Evolutionary conservation across 2,797 vertebrate species (phyloP), one percentile per base, ranked within the genome.

Genomic region (Phrynocephalus vlangalii): DNA sequence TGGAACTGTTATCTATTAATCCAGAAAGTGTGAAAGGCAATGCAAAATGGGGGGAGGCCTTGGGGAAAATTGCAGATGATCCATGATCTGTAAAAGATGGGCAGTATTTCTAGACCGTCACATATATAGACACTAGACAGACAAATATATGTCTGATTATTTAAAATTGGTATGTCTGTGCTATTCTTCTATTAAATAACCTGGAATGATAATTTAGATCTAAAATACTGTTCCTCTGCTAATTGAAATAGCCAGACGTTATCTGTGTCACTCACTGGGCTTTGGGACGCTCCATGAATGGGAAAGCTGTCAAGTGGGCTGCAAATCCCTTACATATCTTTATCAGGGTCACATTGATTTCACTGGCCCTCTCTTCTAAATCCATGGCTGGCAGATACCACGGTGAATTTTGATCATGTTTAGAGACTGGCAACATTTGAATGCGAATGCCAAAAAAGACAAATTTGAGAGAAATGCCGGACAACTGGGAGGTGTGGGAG

Each of bases 261-360:
- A 68, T 84, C 48, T 84, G 71, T 90, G 82, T 33, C 63, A 76
- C 87, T 83, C 16, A 85, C 88, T 80, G 16, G n/a, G 6, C 30
- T 73, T 38, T 56, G 70, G 86, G 87, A 80, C 77, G 30, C 9
- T 86, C 3, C 66, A 28, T n/a, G 90, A 89, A 9, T 68, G 75
- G 71, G 33, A 94, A 82, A 86, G 72, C 87, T 79, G 90, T 92
- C 75, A 90, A 86, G 88, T 7, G 3, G 73, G 3, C 83, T 67
- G 78, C 82, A 80, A 87, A 87, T 87, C 85, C 89, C 86, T 77
- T 68, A 81, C 63, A 90, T 52, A 0, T 89, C 60, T 91, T 87
- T 76, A 13, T 90, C 89, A 66, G 10, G 3, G 3, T 87, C 26
- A 48, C 66, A 9, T 82, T 76, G 80, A 91, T 84, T 90, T 90